Evolutionary conservation across 2,113 vertebrate genomes (phyloP), one percentile per base, ranked within the genome.

Genomic region (Perca flavescens): DNA sequence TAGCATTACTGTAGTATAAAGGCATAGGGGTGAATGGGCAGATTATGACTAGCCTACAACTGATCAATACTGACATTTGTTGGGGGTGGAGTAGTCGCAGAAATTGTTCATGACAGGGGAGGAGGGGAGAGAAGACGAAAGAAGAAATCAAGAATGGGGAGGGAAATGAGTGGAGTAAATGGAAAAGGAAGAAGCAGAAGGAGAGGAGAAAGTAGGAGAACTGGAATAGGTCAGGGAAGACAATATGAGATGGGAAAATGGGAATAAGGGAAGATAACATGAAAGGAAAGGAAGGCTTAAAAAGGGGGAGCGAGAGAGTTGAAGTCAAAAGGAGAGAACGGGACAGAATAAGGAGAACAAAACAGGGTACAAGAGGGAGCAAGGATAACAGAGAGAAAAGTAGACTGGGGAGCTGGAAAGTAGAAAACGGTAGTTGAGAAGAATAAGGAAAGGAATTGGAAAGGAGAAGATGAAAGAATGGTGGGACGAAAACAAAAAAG

Each of bases 251-350:
- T 65, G 71, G 61, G 76, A 80, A 61, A 58, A 64, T 14, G 75
- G 71, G 83, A 91, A 84, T 62, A 67, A 1, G 22, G 63, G 31
- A 54, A 64, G 83, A 88, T 72, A 56, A 90, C 63, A 92, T 82
- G 75, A 84, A 89, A 87, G 61, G 52, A 61, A 74, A 54, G 63
- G 34, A 5, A 28, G 62, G 67, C 52, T 77, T 83, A 80, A 80
- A 67, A 86, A 77, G 40, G 17, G 43, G 67, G 69, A 36, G 15
- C 28, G 17, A 72, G 68, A 88, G 73, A 79, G 47, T 65, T 75
- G 17, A 64, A 73, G 54, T 86, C 67, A 79, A 86, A 86, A 79
- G 31, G 9, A 64, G 14, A 68, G 65, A 75, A 77, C 0, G 11
- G 56, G 65, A 61, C 2, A 17, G 57, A 80, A 36, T 63, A 49